Conservation (phyloP, 2,797 vertebrate species). For the Leucoraja ocellata region DNA sequence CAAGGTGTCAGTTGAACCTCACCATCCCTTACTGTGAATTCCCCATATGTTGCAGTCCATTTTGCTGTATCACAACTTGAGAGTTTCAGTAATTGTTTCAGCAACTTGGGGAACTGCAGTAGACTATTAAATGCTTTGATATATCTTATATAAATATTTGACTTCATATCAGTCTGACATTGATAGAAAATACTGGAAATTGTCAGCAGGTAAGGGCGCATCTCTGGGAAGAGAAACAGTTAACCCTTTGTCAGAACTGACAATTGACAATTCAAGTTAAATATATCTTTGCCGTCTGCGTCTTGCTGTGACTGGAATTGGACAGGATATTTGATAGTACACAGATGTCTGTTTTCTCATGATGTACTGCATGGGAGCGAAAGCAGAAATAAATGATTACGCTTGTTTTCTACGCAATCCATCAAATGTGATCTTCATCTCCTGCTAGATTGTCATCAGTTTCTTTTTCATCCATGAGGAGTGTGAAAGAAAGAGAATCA, state of each 20-base stretch:
- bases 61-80: not conserved
- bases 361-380: not conserved
- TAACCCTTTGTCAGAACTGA: too few relatives aligned
- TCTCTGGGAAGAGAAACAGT: too few relatives aligned
- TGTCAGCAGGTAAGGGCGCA: too few relatives aligned
- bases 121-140: not conserved
- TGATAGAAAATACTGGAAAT: too few relatives aligned
- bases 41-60: not conserved
- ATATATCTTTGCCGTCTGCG: not conserved
- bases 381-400: not conserved
- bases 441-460: not conserved
- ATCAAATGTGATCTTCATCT: not conserved
- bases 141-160: not conserved
- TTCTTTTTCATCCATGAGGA: not conserved
- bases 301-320: constrained; percentile 7
- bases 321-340: not conserved
- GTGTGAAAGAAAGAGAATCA: too few relatives aligned
- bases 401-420: not conserved
- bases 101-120: not conserved
- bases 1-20: not conserved
- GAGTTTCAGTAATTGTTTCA: not conserved
- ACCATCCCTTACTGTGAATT: not conserved
- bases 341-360: not conserved
- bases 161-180: too few relatives aligned
- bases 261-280: not conserved